Base-by-base conservation (phyloP, 2,797 vertebrate genomes). In the Enoplosus armatus region DNA sequence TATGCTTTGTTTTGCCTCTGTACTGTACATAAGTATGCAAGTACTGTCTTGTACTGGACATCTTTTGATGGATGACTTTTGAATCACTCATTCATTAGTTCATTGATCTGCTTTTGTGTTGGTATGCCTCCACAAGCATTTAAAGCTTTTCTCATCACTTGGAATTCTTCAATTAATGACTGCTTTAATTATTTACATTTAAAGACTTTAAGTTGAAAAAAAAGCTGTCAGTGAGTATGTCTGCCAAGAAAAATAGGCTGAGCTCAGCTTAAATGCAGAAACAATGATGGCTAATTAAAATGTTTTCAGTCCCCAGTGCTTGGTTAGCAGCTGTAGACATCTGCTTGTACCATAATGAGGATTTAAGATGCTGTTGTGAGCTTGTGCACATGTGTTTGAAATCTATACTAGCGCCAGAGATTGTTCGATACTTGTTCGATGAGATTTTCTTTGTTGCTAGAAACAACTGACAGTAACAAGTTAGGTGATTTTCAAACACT, bases 221-320 rank as follows among this genome's bases (percentile, higher is more conserved):
- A 48, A 47, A 71, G 35, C 65, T 68, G 50, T 72, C 61, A 80
- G 6, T 75, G 60, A 77, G 39, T 55, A 29, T 72, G 43, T 78
- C 63, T 80, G 78, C 67, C 43, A 78, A 74, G 75, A 68, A 80
- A 83, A 85, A 79, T 59, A 71, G 68, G 63, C 77, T 77, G 69
- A 69, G 5, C 18, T 89, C 92, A 55, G 6, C n/a, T 90, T 93
- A 59, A 37, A 83, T 72, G 62, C 6, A 75, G 50, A 70, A 81
- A 86, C 72, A 51, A 84, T n/a, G 18, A 80, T 63, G 67, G 78
- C 72, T 85, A 89, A 80, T 92, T 92, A 90, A 92, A 92, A 83
- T 62, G 45, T 87, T 80, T 85, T 63, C 41, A 66, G 78, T 90
- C 83, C 79, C 84, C 53, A 74, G 88, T 79, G 89, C 76, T 87